Conservation (phyloP, 2,113 vertebrate genomes). For the Paramormyrops kingsleyae region DNA sequence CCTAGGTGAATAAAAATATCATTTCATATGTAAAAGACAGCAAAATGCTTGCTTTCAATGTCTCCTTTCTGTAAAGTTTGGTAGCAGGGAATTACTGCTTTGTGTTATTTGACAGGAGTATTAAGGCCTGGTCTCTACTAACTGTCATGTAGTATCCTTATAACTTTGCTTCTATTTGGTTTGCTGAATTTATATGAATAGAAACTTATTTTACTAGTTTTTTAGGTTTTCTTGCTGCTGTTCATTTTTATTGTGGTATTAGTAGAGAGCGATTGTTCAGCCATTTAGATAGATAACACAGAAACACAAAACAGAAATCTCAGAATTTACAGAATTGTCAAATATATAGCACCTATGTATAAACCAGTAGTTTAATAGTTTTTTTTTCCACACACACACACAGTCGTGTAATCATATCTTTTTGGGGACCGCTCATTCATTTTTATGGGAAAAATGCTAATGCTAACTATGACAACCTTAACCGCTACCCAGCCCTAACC, state of each 20-base stretch:
- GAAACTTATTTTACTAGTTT: background rate
- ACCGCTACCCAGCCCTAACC: too few relatives aligned
- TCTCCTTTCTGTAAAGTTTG: background rate
- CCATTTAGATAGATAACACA: background rate
- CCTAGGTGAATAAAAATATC: background rate
- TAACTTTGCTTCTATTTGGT: background rate
- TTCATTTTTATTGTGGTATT: background rate
- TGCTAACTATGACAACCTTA: too few relatives aligned
- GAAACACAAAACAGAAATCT: too few relatives aligned
- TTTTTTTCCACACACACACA: too few relatives aligned
- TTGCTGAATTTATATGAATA: background rate
- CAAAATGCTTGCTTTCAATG: background rate
- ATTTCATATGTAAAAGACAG: background rate
- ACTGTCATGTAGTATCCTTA: background rate
- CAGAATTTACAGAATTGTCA: too few relatives aligned
- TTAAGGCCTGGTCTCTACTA: background rate
- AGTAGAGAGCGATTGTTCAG: background rate
- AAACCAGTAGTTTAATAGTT: too few relatives aligned
- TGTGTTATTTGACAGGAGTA: background rate
- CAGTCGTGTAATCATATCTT: too few relatives aligned
- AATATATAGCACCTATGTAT: too few relatives aligned
- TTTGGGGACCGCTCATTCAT: too few relatives aligned
- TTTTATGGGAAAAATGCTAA: too few relatives aligned
- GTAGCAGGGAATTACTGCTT: background rate
- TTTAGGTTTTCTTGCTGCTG: background rate